Evolutionary conservation across 2,888 invertebrate species (phyloP).

Genomic region (Pseudolycoriella hygida): DNA sequence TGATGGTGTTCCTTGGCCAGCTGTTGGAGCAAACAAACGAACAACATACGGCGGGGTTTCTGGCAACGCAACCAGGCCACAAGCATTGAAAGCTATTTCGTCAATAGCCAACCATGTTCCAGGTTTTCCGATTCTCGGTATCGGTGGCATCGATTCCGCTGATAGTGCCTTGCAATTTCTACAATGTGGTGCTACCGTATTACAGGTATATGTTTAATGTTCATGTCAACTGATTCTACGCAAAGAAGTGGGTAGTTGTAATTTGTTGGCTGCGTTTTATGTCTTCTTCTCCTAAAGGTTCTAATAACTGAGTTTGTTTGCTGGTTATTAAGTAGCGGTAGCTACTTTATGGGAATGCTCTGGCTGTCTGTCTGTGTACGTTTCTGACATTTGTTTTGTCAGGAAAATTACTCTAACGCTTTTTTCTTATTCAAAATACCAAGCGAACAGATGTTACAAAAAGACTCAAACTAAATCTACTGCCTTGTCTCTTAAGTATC

Average conservation of each 20-base stretch:
- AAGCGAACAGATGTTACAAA: no score
- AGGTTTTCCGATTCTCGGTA: constrained; percentile 83
- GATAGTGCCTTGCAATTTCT: constrained; percentile 90
- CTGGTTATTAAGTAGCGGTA: no score
- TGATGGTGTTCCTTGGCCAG: constrained; percentile 82
- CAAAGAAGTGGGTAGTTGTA: neutral
- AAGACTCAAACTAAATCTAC: no score
- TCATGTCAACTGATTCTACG: neutral
- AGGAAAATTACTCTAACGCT: no score
- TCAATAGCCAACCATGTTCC: constrained; percentile 70
- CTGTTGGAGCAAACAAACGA: constrained; percentile 54
- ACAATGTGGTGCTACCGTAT: constrained; percentile 76
- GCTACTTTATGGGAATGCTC: no score
- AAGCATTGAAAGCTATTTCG: constrained; percentile 82
- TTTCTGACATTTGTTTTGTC: no score
- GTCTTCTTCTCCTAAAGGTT: no score
- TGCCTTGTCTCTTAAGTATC: no score
- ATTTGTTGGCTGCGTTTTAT: no score
- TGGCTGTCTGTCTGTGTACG: no score
- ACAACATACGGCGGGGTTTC: constrained; percentile 93
- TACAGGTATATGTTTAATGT: constrained; percentile 46
- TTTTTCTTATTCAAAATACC: no score
- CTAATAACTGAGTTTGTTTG: no score
- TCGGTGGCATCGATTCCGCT: constrained; percentile 94
- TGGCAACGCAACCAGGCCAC: constrained; percentile 86